Evolutionary conservation across 1,140 invertebrate species (phyloP), one percentile per base, ranked within the genome.

Genomic region (Pentalonia nigronervosa): DNA sequence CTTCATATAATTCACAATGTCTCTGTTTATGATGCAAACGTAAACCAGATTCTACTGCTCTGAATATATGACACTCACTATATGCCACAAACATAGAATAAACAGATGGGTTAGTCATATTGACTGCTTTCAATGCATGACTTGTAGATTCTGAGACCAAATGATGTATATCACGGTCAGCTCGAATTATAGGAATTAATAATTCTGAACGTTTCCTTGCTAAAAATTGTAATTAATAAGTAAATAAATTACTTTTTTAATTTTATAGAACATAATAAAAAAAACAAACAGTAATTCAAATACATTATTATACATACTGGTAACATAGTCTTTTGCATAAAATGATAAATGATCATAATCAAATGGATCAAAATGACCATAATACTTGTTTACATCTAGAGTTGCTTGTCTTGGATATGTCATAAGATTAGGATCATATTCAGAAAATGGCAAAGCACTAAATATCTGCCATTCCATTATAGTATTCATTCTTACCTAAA

Each of bases 401-500:
- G 45, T 91, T 67, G 96, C 96, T 48, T 95, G 94, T 95, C 96
- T 95, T 95, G 96, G 96, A 95, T 95, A 94, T 94, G 96, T 96
- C 94, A 96, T 95, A 95, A 97, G 95, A 67, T 96, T 95, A 50
- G 97, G 97, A 95, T 97, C 96, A 95, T 96, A 98, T 95, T 97
- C 97, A 88, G 96, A 96, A 95, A 98, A 98, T n/a, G 97, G 97
- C 76, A 98, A 97, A 45, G 98, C 97, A 94, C 97, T 97, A 95
- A 97, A 98, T 94, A 98, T 96, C 96, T 98, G 98, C 95, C 96
- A 97, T 93, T 97, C 96, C 89, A 95, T 95, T 93, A 98, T 98
- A 8, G 97, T 98, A 95, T 98, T 98, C 97, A 98, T 98, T 93
- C 97, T 96, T 20, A 98, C 97, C 96, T 97, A 95, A 60, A 94